Base-by-base conservation (phyloP, 1,140 invertebrate species). In the Aphaenogaster ashmeadi region DNA sequence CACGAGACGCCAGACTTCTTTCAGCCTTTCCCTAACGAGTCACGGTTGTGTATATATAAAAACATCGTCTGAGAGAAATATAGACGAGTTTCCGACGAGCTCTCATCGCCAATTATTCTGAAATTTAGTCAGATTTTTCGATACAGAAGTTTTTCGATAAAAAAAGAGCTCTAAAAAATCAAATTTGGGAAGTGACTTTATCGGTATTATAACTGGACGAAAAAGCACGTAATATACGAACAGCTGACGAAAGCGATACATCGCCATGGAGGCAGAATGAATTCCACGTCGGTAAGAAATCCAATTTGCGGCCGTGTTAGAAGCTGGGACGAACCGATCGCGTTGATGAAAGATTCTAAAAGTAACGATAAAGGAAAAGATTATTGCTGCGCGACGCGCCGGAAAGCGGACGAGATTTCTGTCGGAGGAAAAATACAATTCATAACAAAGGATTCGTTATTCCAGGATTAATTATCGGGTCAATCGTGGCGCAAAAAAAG, bases 211-310 rank as follows among this genome's bases (percentile, higher is more conserved):
- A 21, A 79, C 18, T 18, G 6, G 15, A 47, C 27, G 15, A 62
- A 56, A 15, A 67, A 69, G 13, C 77, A 18, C 11, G 38, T 81
- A 72, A 83, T 47, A 27, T 72, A 56, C 56, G 41, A 83, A 56
- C 41, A 18, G 67, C n/a, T 38, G 38, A 72, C 36, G 50, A 41
- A 71, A 71, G 50, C 58, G 44, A 81, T 79, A 38, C 60, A 64
- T 38, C 0, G 60, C 18, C 5, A 11, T 44, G 64, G 21, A 50
- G 44, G 21, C 33, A 54, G 13, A 71, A 44, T 72, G 38, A 81
- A 81, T 81, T 72, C 11, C 60, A 85, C 74, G 79, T 84, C 60
- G 74, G 72, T 62, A 84, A 87, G 79, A 88, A 87, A 72, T 89
- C 64, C 78, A 86, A 89, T 89, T 86, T 91, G 54, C 27, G 80